Conservation (phyloP, 2,888 invertebrate species). For the Leucoptera coffeella region DNA sequence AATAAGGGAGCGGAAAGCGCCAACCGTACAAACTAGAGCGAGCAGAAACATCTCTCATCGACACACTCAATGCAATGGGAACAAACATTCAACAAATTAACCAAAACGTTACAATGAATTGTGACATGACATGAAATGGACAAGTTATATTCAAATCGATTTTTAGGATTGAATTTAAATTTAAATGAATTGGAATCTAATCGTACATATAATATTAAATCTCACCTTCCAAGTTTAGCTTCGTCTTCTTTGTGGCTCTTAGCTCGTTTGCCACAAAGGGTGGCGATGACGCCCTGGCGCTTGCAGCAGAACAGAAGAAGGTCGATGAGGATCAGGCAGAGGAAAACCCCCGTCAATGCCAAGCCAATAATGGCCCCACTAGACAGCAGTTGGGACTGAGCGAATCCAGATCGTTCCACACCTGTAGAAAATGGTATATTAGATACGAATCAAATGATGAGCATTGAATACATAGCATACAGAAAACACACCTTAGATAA, state of each 20-base stretch:
- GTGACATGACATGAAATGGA: no score
- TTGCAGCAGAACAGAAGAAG: conserved; percentile 70
- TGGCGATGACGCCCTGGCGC: conserved; percentile 62
- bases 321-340: conserved; percentile 79
- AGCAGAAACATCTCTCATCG: conserved; percentile 54
- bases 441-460: no score
- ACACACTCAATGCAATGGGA: conserved; percentile 28
- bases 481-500: no score
- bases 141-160: no score
- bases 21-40: conserved; percentile 90
- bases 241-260: conserved; percentile 74
- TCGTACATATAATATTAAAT: no score
- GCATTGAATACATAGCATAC: no score
- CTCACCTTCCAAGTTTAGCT: conserved; percentile 78
- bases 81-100: background rate
- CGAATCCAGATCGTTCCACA: conserved; percentile 39
- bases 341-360: conserved; percentile 73
- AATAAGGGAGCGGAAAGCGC: conserved; percentile 95
- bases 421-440: conserved; percentile 21
- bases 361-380: conserved; percentile 79
- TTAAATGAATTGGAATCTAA: no score
- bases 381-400: conserved; percentile 52
- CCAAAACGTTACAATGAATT: background rate
- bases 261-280: conserved; percentile 59
- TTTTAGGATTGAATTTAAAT: no score